A percentile compares a stretch with the other conserved stretches of the same genome.
These are phyloP conservation scores for Synanthedon tipuliformis DNA, from an alignment of 2,888 invertebrate species.

Conservation along the genomic window DNA sequence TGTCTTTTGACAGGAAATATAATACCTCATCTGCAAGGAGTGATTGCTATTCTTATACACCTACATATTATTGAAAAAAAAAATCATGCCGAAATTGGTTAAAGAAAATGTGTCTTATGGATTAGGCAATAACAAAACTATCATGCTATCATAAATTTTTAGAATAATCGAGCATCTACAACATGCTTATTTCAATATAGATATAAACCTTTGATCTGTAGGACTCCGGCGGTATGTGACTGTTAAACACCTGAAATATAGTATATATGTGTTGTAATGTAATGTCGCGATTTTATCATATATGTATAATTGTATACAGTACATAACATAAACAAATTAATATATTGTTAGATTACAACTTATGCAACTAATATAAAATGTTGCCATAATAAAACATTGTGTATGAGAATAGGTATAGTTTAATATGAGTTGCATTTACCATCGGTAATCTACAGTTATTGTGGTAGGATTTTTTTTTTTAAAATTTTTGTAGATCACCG, in stretches of 20 bases:
- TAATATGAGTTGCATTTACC: too few species aligned
- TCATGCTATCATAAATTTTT: not conserved
- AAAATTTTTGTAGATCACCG: too few species aligned
- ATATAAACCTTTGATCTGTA: slow-evolving; percentile 92
- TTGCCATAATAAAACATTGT: too few species aligned
- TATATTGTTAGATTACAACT: not conserved
- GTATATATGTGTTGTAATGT: slow-evolving; percentile 52
- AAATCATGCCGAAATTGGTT: too few species aligned
- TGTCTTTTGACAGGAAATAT: not conserved
- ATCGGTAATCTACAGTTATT: too few species aligned
- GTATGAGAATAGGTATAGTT: too few species aligned
- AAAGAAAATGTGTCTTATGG: not conserved
- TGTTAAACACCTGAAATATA: slow-evolving; percentile 91
- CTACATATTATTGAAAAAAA: not conserved
- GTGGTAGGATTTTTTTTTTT: too few species aligned
- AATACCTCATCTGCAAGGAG: not conserved
- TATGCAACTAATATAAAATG: too few species aligned
- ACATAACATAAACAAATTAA: not conserved
- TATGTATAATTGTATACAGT: too few species aligned
- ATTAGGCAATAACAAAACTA: not conserved
- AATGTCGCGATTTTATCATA: slow-evolving; percentile 42
- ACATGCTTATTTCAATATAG: slow-evolving; percentile 64
- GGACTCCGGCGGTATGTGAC: slow-evolving; percentile 93
- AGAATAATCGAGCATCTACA: slow-evolving; percentile 45
- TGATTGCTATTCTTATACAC: not conserved